phyloP scores from a whole-genome alignment of 2,113 vertebrate genomes.

The Sebastes fasciatus region DNA sequence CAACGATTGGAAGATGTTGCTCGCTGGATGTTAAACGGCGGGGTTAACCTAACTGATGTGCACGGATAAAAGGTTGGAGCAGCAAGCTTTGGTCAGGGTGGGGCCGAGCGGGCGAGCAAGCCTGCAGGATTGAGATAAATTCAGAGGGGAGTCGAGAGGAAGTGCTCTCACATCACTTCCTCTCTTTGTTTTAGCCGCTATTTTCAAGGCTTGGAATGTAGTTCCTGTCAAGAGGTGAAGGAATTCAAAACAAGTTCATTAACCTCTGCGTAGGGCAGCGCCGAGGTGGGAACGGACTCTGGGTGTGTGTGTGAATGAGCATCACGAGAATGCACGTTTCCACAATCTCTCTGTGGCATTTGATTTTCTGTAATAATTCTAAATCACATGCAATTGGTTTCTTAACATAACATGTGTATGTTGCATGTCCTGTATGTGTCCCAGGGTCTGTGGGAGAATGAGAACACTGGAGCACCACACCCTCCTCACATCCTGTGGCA shows the following conservation, averaged over 20 bases:
- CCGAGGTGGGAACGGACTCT: constrained; percentile 22
- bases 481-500: constrained; percentile 78
- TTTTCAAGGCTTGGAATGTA: constrained; percentile 83
- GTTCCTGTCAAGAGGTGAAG: constrained; percentile 81
- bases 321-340: not conserved
- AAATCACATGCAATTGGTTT: not conserved
- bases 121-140: constrained; percentile 82
- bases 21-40: constrained; percentile 19
- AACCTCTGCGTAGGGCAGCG: constrained; percentile 55
- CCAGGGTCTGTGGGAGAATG: constrained; percentile 67
- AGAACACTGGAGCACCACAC: constrained; percentile 65
- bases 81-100: constrained; percentile 35
- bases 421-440: constrained; percentile 36
- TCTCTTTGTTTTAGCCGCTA: constrained; percentile 80
- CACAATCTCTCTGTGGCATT: not conserved
- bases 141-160: constrained; percentile 77
- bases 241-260: constrained; percentile 86
- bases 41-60: constrained; percentile 48
- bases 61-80: constrained; percentile 27
- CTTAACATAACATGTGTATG: constrained; percentile 12
- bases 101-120: constrained; percentile 47
- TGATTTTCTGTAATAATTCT: not conserved
- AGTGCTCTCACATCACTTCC: constrained; percentile 83
- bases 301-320: constrained; percentile 34
- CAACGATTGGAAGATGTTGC: constrained; percentile 34